phyloP scores from a whole-genome alignment of 2,888 invertebrate species.

The Conus canariensis region DNA sequence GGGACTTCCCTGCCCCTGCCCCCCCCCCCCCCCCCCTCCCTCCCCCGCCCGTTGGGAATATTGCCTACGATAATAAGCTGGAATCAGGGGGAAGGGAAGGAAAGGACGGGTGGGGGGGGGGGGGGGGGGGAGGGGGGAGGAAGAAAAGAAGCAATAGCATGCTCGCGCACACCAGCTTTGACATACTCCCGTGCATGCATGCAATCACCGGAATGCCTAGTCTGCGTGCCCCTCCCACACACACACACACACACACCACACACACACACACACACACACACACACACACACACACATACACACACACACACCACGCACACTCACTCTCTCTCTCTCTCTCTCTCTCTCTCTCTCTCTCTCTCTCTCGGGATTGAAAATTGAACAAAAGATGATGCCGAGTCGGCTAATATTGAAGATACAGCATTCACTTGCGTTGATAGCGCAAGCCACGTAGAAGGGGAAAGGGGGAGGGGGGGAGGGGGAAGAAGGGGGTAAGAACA shows the following conservation, averaged over 20 bases:
- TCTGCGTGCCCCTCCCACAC: too few species aligned
- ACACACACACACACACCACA: too few species aligned
- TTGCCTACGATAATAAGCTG: too few species aligned
- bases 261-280: too few species aligned
- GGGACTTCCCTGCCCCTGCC: too few species aligned
- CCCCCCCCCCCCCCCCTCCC: too few species aligned
- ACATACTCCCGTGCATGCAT: constrained; percentile 43
- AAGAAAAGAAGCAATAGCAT: not conserved
- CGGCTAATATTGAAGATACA: constrained; percentile 51
- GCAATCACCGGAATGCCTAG: constrained; percentile 37
- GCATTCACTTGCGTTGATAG: constrained; percentile 42
- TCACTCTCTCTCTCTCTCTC: too few species aligned
- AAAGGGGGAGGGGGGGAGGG: not conserved
- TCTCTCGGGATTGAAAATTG: constrained; percentile 41
- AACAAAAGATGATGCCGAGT: constrained; percentile 50
- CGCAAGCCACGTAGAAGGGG: not conserved
- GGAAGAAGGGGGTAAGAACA: not conserved
- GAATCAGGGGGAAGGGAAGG: not conserved
- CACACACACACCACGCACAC: too few species aligned
- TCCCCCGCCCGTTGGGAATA: too few species aligned
- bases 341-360: too few species aligned
- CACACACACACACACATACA: too few species aligned
- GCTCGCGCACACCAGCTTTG: constrained; percentile 30
- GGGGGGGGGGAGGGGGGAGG: not conserved
- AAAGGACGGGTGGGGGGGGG: not conserved